A percentile compares a stretch with the other conserved stretches of the same genome.
These are phyloP conservation scores for Pontoporia blainvillei DNA, from an alignment of 2,113 vertebrate species.

Conservation along the genomic window DNA sequence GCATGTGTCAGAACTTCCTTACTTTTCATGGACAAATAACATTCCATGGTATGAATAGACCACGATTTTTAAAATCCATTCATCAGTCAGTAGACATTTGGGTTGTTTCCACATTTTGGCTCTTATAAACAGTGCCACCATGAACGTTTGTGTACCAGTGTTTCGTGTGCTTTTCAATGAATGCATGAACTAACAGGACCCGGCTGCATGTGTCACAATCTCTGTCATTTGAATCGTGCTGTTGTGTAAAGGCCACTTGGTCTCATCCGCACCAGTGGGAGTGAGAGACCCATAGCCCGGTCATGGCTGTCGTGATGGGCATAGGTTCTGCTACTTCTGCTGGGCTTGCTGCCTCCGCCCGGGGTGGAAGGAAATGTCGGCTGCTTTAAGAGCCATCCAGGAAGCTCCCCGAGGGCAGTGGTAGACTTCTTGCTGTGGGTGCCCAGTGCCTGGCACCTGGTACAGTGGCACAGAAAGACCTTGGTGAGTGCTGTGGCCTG, in stretches of 20 bases:
- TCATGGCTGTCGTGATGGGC: rapidly evolving
- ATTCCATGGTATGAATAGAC: neutral
- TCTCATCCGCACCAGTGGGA: neutral
- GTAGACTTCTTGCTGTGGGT: neutral
- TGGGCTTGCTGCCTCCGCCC: too few species aligned
- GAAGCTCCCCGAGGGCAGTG: neutral
- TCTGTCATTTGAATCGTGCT: neutral
- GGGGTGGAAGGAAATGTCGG: neutral
- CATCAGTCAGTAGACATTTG: neutral
- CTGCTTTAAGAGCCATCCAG: rapidly evolving
- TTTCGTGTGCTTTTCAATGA: neutral
- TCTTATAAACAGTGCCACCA: neutral
- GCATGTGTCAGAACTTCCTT: neutral
- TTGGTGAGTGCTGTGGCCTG: neutral
- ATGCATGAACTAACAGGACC: too few species aligned
- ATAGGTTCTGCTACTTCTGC: too few species aligned
- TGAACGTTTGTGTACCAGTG: neutral
- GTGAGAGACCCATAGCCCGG: neutral
- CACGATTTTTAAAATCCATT: neutral
- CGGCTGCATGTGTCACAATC: neutral
- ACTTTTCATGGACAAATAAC: neutral
- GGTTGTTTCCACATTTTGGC: neutral
- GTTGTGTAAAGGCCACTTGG: neutral
- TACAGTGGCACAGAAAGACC: neutral
- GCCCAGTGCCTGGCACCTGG: neutral